Evolutionary conservation across 64 coral and sea anemone species (phyloP), one percentile per base, ranked within the genome.

Genomic region (Pocillopora damicornis): DNA sequence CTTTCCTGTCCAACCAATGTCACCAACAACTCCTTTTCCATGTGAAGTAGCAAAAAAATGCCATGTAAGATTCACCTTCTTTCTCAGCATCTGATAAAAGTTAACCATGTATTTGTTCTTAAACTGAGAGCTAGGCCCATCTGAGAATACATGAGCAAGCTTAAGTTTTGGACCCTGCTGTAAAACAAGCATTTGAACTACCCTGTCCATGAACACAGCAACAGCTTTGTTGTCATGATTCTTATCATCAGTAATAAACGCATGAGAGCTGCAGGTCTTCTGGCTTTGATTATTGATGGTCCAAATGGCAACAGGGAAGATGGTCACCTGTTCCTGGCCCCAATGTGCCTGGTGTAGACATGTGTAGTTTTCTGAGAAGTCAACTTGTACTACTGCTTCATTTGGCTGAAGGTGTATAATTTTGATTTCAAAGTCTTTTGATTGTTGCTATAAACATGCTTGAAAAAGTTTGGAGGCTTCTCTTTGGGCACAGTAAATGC

Each of bases 381-480:
- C 89, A 64, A 90, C 80, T 57, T 90, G 89, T 7, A 90, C 35
- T 1, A 61, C 80, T 59, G 45, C 51, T 68, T 84, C 87, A 35
- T 80, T 61, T 35, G 22, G 61, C 13, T 38, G 12, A 22, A 89
- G 37, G 5, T 89, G 35, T 1, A 56, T 17, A 13, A 71, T 13
- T 34, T 38, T 79, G 15, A 22, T 64, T 45, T 89, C 87, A 68
- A 89, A 89, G 25, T 71, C n/a, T 83, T 73, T 26, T 77, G 8
- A 25, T 73, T 90, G n/a, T 90, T 90, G 34, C 76, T 84, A 36
- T 66, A 91, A 78, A 91, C 89, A 91, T 91, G 89, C 15, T 63
- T 25, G 8, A 90, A 58, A 59, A 85, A 90, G 0, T 15, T 16
- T 38, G 89, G 71, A 7, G 68, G 76, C 35, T 84, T 84, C 73